Conservation (phyloP, 2,888 invertebrate species). For the Malthinus flaveolus region DNA sequence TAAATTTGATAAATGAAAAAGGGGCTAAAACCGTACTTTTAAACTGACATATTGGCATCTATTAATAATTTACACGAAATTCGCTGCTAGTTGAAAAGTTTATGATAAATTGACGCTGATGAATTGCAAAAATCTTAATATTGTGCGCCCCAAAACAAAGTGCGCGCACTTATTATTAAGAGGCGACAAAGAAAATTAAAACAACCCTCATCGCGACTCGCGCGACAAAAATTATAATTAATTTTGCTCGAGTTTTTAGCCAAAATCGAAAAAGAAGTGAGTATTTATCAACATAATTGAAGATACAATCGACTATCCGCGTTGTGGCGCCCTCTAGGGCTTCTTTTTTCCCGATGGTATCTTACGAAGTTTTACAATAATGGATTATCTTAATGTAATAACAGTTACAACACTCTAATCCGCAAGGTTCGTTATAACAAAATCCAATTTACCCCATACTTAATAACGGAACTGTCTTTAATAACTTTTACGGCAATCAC, state of each 20-base stretch:
- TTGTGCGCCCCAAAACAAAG: slow-evolving; percentile 14
- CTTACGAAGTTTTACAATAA: too few species aligned
- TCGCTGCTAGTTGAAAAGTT: slow-evolving; percentile 6
- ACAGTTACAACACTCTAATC: too few species aligned
- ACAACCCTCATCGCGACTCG: slow-evolving; percentile 1
- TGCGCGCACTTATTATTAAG: slow-evolving; percentile 15
- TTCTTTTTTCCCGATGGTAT: too few species aligned
- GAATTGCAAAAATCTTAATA: slow-evolving; percentile 21
- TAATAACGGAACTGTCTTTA: too few species aligned
- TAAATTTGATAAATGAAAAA: not conserved
- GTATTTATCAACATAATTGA: too few species aligned
- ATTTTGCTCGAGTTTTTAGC: not conserved
- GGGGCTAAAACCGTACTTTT: not conserved
- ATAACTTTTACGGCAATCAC: too few species aligned
- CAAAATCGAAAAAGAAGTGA: not conserved
- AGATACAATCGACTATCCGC: too few species aligned
- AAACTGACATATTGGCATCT: slow-evolving; percentile 8
- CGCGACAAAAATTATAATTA: slow-evolving; percentile 6
- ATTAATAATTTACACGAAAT: slow-evolving; percentile 22
- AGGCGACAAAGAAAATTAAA: slow-evolving; percentile 2
- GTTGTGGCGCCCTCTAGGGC: too few species aligned
- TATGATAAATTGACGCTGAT: slow-evolving; percentile 19
- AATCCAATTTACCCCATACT: too few species aligned
- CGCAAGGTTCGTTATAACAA: too few species aligned
- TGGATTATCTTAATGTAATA: too few species aligned